These are phyloP conservation scores for Galerucella nymphaeae DNA, from an alignment of 2,888 invertebrate species.

Conservation along the genomic window DNA sequence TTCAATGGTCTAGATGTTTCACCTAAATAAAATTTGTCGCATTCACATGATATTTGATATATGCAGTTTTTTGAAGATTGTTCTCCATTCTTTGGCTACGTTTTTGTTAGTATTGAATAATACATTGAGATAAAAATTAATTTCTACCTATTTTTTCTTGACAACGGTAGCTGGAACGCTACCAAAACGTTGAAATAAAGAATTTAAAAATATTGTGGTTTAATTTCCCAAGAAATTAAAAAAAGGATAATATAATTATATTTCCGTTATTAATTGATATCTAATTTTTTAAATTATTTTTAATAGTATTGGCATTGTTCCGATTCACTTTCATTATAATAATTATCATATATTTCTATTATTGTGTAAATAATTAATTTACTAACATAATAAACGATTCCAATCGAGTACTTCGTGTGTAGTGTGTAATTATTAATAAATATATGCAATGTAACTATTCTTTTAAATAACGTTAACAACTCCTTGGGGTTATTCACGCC, in stretches of 20 bases:
- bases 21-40: too few relatives aligned
- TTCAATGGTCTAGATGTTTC: too few relatives aligned
- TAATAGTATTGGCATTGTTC: conserved; percentile 28
- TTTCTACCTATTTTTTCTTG: too few relatives aligned
- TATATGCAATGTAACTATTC: background rate
- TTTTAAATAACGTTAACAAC: background rate
- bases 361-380: conserved; percentile 4
- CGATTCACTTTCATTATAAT: conserved; percentile 21
- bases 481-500: background rate
- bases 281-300: conserved; percentile 12
- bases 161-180: too few relatives aligned
- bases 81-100: too few relatives aligned
- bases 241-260: conserved; percentile 1
- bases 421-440: conserved; percentile 6
- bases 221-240: too few relatives aligned
- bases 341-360: background rate
- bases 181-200: too few relatives aligned
- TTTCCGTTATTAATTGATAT: background rate
- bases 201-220: too few relatives aligned
- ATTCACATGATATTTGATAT: too few relatives aligned
- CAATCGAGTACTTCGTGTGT: background rate
- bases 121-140: too few relatives aligned
- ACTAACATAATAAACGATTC: conserved; percentile 1
- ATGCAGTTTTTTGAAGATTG: too few relatives aligned
- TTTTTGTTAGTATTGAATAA: too few relatives aligned